Base-by-base conservation (phyloP, 2,888 invertebrate species). In the Leucophenga maculata region DNA sequence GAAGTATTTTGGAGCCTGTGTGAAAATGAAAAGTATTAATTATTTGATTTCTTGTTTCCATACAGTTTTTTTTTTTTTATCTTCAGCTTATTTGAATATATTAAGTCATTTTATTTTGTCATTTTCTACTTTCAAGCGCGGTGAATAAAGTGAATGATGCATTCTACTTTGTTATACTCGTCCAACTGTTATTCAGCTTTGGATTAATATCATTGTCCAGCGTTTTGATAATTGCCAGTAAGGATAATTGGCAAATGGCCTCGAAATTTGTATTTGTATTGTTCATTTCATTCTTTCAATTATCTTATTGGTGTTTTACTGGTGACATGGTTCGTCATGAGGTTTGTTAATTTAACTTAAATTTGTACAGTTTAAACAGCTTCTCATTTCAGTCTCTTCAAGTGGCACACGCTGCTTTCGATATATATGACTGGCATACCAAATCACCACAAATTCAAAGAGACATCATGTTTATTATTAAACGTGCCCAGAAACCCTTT, bases 191-290 rank as follows among this genome's bases (percentile, higher is more conserved):
- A 0, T 79, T 80, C 62, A 87, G 86, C 65, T 83, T 83, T 2
- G 78, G 78, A 0, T 54, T 87, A 32, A 80, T 87, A 13, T 87
- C 87, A 50, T 74, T 87, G 59, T 78, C 86, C 9, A 83, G 83
- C 3, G 86, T 87, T 68, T 85, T 86, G 69, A 77, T 82, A 0
- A 75, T 84, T 65, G 67, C 78, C 31, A 78, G 82, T 1, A 62
- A 78, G 8, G 75, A 77, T 22, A 75, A 84, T 60, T 82, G 79
- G 2, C 74, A 82, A 68, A 73, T 82, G 44, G 82, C 84, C 0
- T 67, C 82, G 11, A 85, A 86, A 64, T 87, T 86, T 75, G 73
- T 79, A 32, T 69, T 80, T 2, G 83, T 81, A 52, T 78, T 83
- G 79, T 18, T 85, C 18, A 67, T 81, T 3, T 76, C 77, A 3